phyloP scores from a whole-genome alignment of 2,113 vertebrate species.

The Coptodon bakossiorum region DNA sequence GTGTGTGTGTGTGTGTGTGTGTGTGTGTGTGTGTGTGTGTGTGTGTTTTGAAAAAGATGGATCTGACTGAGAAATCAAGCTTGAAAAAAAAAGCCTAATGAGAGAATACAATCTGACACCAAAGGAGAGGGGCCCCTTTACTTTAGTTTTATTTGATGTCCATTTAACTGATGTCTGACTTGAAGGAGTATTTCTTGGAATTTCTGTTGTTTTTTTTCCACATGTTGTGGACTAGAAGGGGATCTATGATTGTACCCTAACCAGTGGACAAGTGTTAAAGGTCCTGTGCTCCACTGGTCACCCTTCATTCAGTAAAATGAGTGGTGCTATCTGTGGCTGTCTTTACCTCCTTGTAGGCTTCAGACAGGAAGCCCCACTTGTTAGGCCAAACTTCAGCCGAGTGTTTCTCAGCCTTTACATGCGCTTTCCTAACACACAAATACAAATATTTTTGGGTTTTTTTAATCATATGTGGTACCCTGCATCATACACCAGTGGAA shows the following conservation, averaged over 20 bases:
- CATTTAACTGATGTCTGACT: background rate
- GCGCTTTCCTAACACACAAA: conserved; percentile 51
- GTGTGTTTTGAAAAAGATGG: background rate
- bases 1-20: fast-evolving
- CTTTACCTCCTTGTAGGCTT: conserved; percentile 51
- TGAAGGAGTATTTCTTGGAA: background rate
- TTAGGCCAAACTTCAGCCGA: conserved; percentile 47
- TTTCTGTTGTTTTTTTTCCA: background rate
- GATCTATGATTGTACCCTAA: background rate
- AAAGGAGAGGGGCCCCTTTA: background rate
- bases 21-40: background rate
- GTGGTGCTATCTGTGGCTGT: background rate
- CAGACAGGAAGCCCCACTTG: conserved; percentile 58
- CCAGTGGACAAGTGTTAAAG: background rate
- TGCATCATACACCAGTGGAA: background rate
- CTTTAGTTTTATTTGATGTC: background rate
- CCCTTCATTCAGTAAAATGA: background rate
- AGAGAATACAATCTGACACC: background rate
- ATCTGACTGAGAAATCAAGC: background rate
- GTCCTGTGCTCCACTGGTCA: background rate
- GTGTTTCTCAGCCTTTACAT: conserved; percentile 43
- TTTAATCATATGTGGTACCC: background rate
- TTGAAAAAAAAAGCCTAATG: background rate
- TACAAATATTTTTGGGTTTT: background rate
- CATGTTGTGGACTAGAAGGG: background rate